Evolutionary conservation across 2,888 invertebrate species (phyloP), one percentile per base, ranked within the genome.

Genomic region (Sacculina carcini): DNA sequence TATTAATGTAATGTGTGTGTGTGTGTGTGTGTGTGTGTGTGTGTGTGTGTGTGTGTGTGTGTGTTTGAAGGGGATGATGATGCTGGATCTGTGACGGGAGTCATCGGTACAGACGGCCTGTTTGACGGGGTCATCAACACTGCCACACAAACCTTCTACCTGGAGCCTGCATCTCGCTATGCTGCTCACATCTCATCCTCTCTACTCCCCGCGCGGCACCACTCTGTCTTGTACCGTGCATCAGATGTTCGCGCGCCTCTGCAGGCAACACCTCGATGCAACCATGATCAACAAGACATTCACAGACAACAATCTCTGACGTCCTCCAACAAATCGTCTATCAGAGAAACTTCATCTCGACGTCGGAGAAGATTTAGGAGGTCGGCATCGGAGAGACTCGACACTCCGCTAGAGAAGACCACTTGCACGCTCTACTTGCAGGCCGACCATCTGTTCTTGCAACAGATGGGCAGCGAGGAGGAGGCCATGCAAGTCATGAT

Each of bases 401-500:
- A n/a, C n/a, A n/a, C n/a, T n/a, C n/a, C n/a, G n/a, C n/a, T n/a
- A n/a, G 76, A 78, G 59, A 89, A 89, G 66, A 87, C 84, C 36
- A 89, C 90, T 0, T 94, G 94, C 63, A 82, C 89, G 74, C 72
- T 94, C 52, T 92, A 89, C 65, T 71, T 98, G 61, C 90, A 94
- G 67, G 92, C 96, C 4, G 86, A 87, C 68, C 92, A 94, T 67
- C 79, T 89, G 67, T 86, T 98, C 67, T 96, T 82, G 68, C 79
- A 87, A 63, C 79, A 87, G 67, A 86, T 92, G 68, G 86, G 85
- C 52, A 80, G 84, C 3, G 86, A 87, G 61, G 89, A 90, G 64
- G 83, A 87, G 2, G 87, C 89, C 64, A 87, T 90, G 58, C 89
- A 90, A 66, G 85, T 87, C 54, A 86, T 92, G 75, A 89, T 89